Percentiles rank a stretch among this genome's conserved stretches.
Conservation (phyloP, 2,888 invertebrate species). For the Caenorhabditis panamensis region DNA sequence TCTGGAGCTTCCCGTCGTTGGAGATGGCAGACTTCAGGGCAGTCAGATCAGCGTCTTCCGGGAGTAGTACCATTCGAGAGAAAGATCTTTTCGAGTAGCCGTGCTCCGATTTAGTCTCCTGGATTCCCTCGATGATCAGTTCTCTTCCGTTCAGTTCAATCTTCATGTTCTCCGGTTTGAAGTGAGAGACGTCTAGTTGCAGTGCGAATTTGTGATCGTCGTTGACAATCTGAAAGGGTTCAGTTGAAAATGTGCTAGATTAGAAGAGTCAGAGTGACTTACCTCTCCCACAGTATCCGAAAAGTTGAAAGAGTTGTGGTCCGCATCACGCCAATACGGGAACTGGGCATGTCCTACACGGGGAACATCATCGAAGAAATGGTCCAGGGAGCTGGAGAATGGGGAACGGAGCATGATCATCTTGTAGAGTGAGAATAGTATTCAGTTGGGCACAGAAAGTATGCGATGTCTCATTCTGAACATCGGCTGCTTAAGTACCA, state of each 20-base stretch:
- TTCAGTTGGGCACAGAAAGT: conserved; percentile 15
- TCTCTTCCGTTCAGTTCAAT: conserved; percentile 36
- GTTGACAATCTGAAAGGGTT: conserved; percentile 20
- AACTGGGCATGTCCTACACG: conserved; percentile 13
- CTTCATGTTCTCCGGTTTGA: conserved; percentile 39
- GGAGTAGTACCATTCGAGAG: conserved; percentile 23
- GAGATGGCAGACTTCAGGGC: conserved; percentile 23
- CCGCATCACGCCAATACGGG: conserved; percentile 43
- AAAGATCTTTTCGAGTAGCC: conserved; percentile 37
- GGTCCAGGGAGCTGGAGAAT: conserved; percentile 16
- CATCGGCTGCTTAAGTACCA: conserved; percentile 17
- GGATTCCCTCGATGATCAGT: conserved; percentile 35
- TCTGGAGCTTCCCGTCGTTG: conserved; percentile 27
- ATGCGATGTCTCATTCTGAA: conserved; percentile 2
- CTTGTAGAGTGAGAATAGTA: conserved; percentile 2
- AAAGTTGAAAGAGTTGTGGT: conserved; percentile 28
- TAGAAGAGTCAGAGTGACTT: neutral
- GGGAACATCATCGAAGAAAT: conserved; percentile 20
- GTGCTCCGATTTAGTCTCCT: conserved; percentile 37
- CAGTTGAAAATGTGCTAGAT: neutral
- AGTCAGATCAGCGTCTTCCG: conserved; percentile 31
- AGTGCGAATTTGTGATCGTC: conserved; percentile 20
- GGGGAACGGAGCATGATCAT: conserved; percentile 36
- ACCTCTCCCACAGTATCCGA: conserved; percentile 40
- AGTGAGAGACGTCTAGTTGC: conserved; percentile 43